Evolutionary conservation across 37 sponge, comb jelly and placozoan genomes (phyloP), one percentile per base, ranked within the genome.

Genomic region (Theonella swinhoei): DNA sequence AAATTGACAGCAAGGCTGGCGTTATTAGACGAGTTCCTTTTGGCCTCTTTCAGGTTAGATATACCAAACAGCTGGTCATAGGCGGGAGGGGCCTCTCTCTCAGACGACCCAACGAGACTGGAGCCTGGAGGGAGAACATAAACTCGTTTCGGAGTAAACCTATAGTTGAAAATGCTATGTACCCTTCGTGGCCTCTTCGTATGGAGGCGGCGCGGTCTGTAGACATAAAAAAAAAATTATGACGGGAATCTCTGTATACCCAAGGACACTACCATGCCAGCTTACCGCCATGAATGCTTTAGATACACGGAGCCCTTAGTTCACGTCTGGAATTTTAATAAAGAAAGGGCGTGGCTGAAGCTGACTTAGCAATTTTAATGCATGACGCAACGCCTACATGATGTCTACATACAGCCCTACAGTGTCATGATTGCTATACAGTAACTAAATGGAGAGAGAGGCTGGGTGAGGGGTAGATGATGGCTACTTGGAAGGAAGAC

Each of bases 41-140:
- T 74, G 17, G 84, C 84, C n/a, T 83, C 59, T 39, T 77, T 77
- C 62, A 85, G 76, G n/a, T 69, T 25, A 0, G 14, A n/a, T 36
- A 85, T 76, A 54, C 76, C 74, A 65, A 87, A 87, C 42, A 87
- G 47, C 68, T 80, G 75, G 17, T 75, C 42, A 34, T 87, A 87
- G 24, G 40, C 40, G 0, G 88, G 88, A 36, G 88, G 88, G 38
- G 77, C 76, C 54, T 75, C 88, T 60, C 11, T 47, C 54, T 47
- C 54, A n/a, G n/a, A n/a, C n/a, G n/a, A n/a, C n/a, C n/a, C n/a
- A n/a, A n/a, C n/a, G n/a, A n/a, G n/a, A n/a, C n/a, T n/a, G n/a
- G n/a, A n/a, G n/a, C n/a, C n/a, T n/a, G n/a, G n/a, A n/a, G n/a
- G n/a, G n/a, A n/a, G n/a, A n/a, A 47, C 54, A 17, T 14, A 47